Base-by-base conservation (phyloP, 2,113 vertebrate genomes). In the Gobio gobio region DNA sequence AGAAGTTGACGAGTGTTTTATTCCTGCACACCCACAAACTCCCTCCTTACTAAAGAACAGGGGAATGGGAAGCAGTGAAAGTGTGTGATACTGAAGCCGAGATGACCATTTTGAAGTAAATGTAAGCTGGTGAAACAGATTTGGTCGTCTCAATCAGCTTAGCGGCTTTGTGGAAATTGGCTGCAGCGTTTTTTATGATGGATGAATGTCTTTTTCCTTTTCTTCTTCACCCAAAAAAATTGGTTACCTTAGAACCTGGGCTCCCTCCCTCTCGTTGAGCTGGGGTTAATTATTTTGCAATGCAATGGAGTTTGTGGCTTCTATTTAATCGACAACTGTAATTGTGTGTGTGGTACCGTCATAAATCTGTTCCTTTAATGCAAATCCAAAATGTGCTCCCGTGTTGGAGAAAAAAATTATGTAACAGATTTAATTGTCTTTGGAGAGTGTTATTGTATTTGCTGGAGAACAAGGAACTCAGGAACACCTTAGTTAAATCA, bases 41-140 rank as follows among this genome's bases (percentile, higher is more conserved):
- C 93, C 94, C 84, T 86, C 84, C 80, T 72, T 63, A 92, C 91
- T 90, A 88, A 73, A 92, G 93, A 93, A 92, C 92, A 91, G 92
- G 92, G 93, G 92, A 94, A 93, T 93, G 92, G 92, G 92, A 93
- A 93, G 94, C 92, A 92, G 93, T 94, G 94, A 94, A 94, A 93
- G 92, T 93, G 93, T 85, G 91, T 94, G 93, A 95, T 95, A 95
- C 94, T 94, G 93, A 94, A 94, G 94, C 93, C 94, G 94, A 95
- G 95, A 95, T 95, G 95, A 92, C 93, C 93, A 94, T 95, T 95
- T 95, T 94, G 94, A 95, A 94, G 93, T 92, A 68, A 94, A 94
- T 94, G 92, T 95, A 94, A 95, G 95, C 94, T 93, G 93, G 93
- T 94, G 94, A 94, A 94, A 93, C 94, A 95, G 94, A 95, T 95